Conservation (phyloP, 2,797 vertebrate species). For the Steatocranus sp. region DNA sequence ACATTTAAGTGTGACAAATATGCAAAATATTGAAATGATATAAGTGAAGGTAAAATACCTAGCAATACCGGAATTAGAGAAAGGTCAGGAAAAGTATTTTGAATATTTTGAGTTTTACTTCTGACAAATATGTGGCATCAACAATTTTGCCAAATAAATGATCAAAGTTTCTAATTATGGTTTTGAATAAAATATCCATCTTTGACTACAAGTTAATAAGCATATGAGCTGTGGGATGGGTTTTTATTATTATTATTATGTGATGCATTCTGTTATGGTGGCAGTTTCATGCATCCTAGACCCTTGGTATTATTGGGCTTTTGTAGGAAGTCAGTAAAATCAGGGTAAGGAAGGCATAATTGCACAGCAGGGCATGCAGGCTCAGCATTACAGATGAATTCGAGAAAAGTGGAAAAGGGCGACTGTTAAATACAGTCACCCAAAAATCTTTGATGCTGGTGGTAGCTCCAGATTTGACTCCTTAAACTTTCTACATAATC, state of each 20-base stretch:
- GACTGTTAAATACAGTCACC: not conserved
- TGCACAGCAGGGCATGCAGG: not conserved
- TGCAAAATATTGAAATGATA: not conserved
- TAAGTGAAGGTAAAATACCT: not conserved
- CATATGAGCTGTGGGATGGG: not conserved
- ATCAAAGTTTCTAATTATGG: not conserved
- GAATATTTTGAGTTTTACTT: not conserved
- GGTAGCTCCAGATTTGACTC: not conserved
- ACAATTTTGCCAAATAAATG: not conserved
- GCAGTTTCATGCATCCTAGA: not conserved
- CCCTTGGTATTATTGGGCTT: not conserved
- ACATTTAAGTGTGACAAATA: not conserved
- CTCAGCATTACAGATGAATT: not conserved
- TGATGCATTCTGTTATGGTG: not conserved
- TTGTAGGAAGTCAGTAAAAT: not conserved
- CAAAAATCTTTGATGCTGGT: not conserved
- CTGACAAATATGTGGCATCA: not conserved
- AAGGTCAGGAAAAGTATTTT: not conserved
- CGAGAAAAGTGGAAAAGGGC: not conserved
- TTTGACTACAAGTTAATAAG: not conserved
- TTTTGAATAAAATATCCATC: not conserved
- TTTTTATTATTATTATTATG: not conserved
- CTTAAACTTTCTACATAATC: not conserved
- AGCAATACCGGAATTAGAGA: not conserved
- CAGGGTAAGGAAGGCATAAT: not conserved